Evolutionary conservation across 2,113 vertebrate genomes (phyloP).

Genomic region (Boleophthalmus pectinirostris): DNA sequence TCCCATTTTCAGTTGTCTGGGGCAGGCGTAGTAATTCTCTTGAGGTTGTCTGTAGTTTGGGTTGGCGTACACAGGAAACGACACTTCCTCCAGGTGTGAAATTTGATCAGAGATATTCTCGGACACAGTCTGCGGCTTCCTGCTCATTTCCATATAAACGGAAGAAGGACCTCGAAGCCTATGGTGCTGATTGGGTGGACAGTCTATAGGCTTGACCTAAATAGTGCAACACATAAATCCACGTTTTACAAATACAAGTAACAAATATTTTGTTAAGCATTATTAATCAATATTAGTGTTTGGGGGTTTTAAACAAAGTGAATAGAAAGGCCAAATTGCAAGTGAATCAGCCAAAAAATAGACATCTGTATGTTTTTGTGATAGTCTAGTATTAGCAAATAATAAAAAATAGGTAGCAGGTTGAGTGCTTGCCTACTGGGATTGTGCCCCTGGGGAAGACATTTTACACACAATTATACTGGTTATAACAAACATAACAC

Average conservation of each 20-base stretch:
- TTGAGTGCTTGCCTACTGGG: no score
- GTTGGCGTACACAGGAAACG: slow-evolving; percentile 58
- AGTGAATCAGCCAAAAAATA: no score
- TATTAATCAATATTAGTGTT: neutral
- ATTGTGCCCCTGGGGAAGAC: no score
- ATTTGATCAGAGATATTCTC: slow-evolving; percentile 18
- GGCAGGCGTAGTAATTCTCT: slow-evolving; percentile 72
- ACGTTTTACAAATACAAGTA: neutral
- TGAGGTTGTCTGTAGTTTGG: slow-evolving; percentile 50
- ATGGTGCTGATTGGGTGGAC: neutral
- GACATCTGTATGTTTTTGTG: no score
- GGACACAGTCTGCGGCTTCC: slow-evolving; percentile 41
- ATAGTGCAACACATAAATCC: slow-evolving; percentile 6
- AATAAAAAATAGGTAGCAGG: no score
- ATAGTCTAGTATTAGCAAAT: no score
- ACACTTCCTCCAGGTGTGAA: slow-evolving; percentile 63
- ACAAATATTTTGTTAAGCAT: no score
- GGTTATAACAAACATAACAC: no score
- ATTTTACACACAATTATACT: no score
- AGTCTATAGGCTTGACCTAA: no score
- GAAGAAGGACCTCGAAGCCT: slow-evolving; percentile 23
- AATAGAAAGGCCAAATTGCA: no score
- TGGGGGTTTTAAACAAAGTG: neutral
- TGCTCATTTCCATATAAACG: slow-evolving; percentile 72
- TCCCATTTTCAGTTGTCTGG: slow-evolving; percentile 39